Conservation (phyloP, 2,888 invertebrate genomes). For the Eupithecia centaureata region DNA sequence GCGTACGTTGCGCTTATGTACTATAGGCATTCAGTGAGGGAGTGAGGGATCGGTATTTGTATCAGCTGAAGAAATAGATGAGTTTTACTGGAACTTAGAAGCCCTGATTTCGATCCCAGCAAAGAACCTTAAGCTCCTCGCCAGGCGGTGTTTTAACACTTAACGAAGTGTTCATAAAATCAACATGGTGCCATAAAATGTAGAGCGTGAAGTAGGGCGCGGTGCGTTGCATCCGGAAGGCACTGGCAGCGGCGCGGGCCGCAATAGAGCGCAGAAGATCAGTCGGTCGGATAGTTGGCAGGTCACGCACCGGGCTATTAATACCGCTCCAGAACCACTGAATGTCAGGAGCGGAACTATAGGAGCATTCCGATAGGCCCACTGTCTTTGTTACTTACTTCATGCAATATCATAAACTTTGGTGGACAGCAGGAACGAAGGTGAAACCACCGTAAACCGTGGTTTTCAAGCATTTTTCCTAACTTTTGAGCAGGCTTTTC, state of each 20-base stretch:
- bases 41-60: neutral
- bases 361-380: neutral
- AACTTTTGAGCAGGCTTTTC: neutral
- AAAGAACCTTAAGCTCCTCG: neutral
- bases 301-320: slow-evolving; percentile 55
- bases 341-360: slow-evolving; percentile 9
- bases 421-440: neutral
- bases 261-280: slow-evolving; percentile 58
- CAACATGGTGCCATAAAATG: neutral
- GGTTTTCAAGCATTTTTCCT: neutral
- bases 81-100: neutral
- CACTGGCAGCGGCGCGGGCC: neutral
- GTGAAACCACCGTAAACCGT: neutral
- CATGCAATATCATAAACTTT: neutral
- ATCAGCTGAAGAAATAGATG: neutral
- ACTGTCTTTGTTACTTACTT: neutral
- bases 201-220: neutral
- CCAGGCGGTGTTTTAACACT: too few relatives aligned
- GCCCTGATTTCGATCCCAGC: neutral
- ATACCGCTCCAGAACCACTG: slow-evolving; percentile 16
- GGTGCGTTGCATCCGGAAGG: neutral
- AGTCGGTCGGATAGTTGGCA: slow-evolving; percentile 78
- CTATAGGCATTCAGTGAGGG: neutral
- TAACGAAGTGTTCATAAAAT: neutral
- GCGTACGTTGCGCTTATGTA: neutral